Evolutionary conservation across 2,797 vertebrate species (phyloP).

Genomic region (Astyanax mexicanus): DNA sequence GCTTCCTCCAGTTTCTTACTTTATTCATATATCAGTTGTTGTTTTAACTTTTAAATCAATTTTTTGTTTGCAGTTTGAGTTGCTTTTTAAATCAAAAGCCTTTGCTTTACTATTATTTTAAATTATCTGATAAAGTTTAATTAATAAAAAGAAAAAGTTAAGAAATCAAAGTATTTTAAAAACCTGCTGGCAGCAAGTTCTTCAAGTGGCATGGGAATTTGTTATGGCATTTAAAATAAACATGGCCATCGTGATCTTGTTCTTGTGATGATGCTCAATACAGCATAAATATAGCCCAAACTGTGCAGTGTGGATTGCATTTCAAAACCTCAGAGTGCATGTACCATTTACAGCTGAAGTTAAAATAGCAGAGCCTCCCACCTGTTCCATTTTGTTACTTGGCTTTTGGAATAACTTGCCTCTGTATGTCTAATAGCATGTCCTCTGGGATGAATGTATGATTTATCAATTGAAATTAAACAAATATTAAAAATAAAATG

Average conservation of each 20-base stretch:
- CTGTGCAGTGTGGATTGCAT: conserved; percentile 61
- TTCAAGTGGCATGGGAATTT: neutral
- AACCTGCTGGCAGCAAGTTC: neutral
- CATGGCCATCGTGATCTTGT: conserved; percentile 27
- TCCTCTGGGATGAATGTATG: neutral
- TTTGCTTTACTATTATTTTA: neutral
- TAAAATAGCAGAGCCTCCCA: conserved; percentile 64
- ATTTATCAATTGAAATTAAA: too few species aligned
- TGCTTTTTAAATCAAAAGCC: neutral
- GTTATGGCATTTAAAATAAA: conserved; percentile 16
- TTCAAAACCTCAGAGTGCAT: conserved; percentile 61
- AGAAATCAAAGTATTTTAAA: neutral
- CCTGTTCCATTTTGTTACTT: conserved; percentile 65
- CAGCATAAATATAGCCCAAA: conserved; percentile 65
- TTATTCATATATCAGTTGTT: neutral
- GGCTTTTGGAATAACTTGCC: conserved; percentile 52
- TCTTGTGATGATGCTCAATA: conserved; percentile 48
- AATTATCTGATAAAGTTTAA: neutral
- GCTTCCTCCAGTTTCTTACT: neutral
- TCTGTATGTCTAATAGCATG: neutral
- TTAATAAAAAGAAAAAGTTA: too few species aligned
- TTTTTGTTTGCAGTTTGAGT: too few species aligned
- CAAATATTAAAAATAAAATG: too few species aligned
- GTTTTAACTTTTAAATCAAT: too few species aligned
- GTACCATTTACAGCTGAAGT: conserved; percentile 62